phyloP scores from a whole-genome alignment of 2,888 invertebrate genomes.

The Leptothorax acervorum region DNA sequence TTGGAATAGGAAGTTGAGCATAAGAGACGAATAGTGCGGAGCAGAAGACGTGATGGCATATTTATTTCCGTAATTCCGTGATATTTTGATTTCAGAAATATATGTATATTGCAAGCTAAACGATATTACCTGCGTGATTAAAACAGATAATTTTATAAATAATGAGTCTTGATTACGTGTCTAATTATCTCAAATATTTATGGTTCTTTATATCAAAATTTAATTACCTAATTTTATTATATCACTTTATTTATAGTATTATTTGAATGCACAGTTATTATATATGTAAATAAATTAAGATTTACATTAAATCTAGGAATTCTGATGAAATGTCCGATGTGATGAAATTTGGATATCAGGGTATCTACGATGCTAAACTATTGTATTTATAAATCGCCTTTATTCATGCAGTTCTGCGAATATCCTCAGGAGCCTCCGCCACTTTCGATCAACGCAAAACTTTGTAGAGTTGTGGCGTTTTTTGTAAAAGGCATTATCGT shows the following conservation, averaged over 20 bases:
- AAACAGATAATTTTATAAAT: not conserved
- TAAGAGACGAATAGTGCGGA: not conserved
- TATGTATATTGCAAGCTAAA: not conserved
- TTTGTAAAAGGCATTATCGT: slow-evolving; percentile 83
- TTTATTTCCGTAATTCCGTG: not conserved
- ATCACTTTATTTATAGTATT: not conserved
- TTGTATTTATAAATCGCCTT: not conserved
- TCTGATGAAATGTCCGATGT: not conserved
- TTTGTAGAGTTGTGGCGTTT: slow-evolving; percentile 72
- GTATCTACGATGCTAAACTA: not conserved
- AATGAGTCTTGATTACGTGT: not conserved
- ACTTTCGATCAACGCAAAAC: slow-evolving; percentile 31
- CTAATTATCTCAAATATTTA: not conserved
- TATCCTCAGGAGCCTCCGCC: slow-evolving; percentile 73
- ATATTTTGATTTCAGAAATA: not conserved
- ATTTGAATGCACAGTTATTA: not conserved
- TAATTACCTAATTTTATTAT: not conserved
- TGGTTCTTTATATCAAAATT: not conserved
- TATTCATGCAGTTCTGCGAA: slow-evolving; percentile 77
- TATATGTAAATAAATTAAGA: not conserved
- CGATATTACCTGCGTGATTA: not conserved
- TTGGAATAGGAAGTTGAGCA: slow-evolving; percentile 10
- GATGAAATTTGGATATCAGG: not conserved
- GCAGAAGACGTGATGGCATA: not conserved
- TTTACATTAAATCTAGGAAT: not conserved